Conservation (phyloP, 2,113 vertebrate genomes). For the Empidonax alnorum region DNA sequence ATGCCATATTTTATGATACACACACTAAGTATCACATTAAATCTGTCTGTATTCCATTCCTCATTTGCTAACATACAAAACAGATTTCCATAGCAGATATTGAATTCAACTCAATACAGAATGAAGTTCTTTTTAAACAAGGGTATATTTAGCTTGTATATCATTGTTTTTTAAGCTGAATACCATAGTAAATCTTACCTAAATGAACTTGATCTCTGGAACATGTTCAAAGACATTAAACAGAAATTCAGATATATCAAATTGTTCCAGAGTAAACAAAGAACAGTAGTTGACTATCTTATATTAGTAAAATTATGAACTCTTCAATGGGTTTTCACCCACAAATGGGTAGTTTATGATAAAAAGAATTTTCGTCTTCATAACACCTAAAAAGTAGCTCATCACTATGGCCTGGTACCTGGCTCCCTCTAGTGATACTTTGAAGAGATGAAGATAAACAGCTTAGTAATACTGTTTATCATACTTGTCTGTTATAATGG, state of each 20-base stretch:
- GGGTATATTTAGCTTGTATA: neutral
- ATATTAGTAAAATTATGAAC: neutral
- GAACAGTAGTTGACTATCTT: neutral
- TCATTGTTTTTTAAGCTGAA: neutral
- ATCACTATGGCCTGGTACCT: neutral
- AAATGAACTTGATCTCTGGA: neutral
- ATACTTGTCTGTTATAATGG: neutral
- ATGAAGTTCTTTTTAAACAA: neutral
- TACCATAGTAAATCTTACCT: neutral
- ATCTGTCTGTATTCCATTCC: neutral
- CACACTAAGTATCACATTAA: neutral
- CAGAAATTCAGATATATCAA: neutral
- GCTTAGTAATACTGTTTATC: neutral
- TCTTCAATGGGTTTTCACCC: neutral
- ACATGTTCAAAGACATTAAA: neutral
- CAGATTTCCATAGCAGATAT: neutral
- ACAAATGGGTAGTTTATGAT: neutral
- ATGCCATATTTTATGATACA: neutral
- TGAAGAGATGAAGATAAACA: neutral
- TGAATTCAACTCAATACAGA: neutral
- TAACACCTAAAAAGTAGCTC: neutral
- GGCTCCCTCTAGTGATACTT: conserved; percentile 33
- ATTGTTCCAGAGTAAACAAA: neutral
- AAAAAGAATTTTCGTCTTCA: neutral
- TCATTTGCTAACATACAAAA: neutral